Evolutionary conservation across 2,113 vertebrate genomes (phyloP).

Genomic region (Burhinus bistriatus): DNA sequence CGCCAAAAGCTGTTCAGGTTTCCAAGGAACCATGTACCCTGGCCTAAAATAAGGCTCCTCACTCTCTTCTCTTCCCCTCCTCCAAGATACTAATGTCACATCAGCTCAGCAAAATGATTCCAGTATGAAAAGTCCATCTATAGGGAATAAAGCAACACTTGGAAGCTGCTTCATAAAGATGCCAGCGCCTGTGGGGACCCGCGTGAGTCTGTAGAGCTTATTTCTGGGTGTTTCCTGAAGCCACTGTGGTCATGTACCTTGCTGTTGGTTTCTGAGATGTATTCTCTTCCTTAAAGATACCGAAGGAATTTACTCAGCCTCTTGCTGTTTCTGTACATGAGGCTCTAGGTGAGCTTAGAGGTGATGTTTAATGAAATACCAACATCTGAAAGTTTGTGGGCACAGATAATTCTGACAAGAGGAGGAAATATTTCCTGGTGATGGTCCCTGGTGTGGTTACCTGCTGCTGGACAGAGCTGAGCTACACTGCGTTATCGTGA

Average conservation of each 20-base stretch:
- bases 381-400: neutral
- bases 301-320: neutral
- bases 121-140: neutral
- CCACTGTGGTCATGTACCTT: neutral
- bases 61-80: neutral
- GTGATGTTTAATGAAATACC: neutral
- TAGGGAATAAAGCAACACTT: neutral
- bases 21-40: neutral
- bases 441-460: neutral
- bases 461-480: neutral
- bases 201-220: neutral
- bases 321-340: neutral
- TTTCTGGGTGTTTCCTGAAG: neutral
- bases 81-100: neutral
- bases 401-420: neutral
- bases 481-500: fast-evolving
- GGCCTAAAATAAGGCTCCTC: neutral
- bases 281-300: neutral
- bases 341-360: neutral
- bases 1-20: neutral
- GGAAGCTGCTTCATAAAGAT: neutral
- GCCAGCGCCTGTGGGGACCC: neutral
- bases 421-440: neutral
- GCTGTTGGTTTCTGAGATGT: neutral
- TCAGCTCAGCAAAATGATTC: neutral